Base-by-base conservation (phyloP, 2,113 vertebrate genomes). In the Malurus cyaneus region DNA sequence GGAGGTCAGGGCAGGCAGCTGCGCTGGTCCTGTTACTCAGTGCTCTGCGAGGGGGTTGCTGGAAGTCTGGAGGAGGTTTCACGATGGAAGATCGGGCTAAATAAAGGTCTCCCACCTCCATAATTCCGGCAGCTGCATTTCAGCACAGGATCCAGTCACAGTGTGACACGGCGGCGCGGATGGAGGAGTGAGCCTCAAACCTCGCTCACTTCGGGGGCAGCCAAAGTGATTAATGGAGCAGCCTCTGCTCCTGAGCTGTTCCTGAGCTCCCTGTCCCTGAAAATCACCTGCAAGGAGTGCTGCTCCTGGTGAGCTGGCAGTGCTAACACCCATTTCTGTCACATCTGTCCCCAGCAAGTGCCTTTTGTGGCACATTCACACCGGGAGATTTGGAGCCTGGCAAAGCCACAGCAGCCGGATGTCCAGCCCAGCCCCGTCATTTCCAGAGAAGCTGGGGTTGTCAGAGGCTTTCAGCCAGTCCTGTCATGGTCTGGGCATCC, bases 51-150 rank as follows among this genome's bases (percentile, higher is more conserved):
- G 53, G 85, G 64, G 80, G 57, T 76, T 84, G 24, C 49, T 81
- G 66, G 86, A 93, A 96, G 72, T 81, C 95, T 74, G 73, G 95
- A 89, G 93, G 95, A 94, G 97, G 97, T 90, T 96, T 89, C 96
- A 93, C 3, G 69, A 72, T 90, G 89, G 92, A 95, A 93, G 93
- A 89, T 89, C 3, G 14, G 89, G 93, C 95, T 96, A 96, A 96
- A 97, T 95, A 96, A 94, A 97, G 95, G 89, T 89, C 86, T 94
- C 59, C 80, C 72, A 93, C 94, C 92, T 97, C 96, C 94, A 49
- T 86, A 73, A 70, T 81, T 88, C 71, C 42, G 88, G 93, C 96
- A 94, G 86, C 46, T 95, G 82, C 80, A 71, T 92, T 95, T 94
- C 94, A 96, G 92, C 95, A 70, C 47, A 19, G 84, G 69, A 93